A percentile compares a stretch with the other conserved stretches of the same genome.
Conservation (phyloP, 2,888 invertebrate species). For the Ormyrus rosae region DNA sequence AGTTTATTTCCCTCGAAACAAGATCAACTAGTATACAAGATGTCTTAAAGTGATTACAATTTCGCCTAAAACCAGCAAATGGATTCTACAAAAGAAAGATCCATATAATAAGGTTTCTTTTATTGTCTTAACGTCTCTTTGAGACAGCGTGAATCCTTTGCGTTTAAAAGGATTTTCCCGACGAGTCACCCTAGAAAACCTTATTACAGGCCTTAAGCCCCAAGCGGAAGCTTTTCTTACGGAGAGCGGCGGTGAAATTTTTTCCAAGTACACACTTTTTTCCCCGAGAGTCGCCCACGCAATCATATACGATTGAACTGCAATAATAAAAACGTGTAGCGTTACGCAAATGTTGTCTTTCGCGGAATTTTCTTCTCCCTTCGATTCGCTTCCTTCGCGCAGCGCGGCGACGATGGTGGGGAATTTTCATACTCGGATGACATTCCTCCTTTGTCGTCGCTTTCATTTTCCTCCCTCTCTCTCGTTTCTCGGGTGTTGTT, state of each 20-base stretch:
- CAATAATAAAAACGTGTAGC: neutral
- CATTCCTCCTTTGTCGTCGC: neutral
- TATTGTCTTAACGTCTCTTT: too few relatives aligned
- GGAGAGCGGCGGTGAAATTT: neutral
- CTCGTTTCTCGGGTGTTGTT: neutral
- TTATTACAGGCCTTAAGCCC: neutral
- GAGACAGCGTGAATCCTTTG: too few relatives aligned
- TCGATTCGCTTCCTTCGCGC: neutral
- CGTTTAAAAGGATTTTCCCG: too few relatives aligned
- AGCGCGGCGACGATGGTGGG: neutral
- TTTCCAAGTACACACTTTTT: neutral
- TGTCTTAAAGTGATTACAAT: too few relatives aligned
- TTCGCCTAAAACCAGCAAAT: too few relatives aligned
- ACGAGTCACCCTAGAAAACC: too few relatives aligned
- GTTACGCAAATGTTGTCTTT: neutral
- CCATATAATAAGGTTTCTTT: too few relatives aligned
- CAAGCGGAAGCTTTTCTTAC: neutral
- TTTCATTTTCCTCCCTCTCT: too few relatives aligned
- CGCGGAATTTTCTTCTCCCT: neutral
- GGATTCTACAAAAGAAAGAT: too few relatives aligned
- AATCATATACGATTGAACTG: neutral
- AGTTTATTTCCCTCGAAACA: too few relatives aligned
- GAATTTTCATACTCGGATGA: constrained; percentile 13
- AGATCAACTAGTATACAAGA: too few relatives aligned
- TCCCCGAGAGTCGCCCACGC: neutral